A percentile compares a stretch with the other conserved stretches of the same genome.
Evolutionary conservation across 1,140 invertebrate species (phyloP).

Genomic region (Temnothorax longispinosus): DNA sequence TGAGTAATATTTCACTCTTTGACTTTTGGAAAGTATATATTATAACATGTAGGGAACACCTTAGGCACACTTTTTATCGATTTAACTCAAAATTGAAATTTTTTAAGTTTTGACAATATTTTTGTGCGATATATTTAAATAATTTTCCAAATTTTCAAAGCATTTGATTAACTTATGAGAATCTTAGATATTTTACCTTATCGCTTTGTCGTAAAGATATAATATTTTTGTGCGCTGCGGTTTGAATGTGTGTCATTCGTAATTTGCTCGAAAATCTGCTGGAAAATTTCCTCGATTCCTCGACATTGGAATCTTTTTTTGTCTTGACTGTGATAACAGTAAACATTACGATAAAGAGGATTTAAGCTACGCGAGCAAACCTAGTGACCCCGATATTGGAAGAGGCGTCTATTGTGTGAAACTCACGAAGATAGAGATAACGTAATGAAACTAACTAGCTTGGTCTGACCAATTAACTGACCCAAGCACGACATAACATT

Average conservation of each 20-base stretch:
- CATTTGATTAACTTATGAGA: neutral
- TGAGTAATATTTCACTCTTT: too few species aligned
- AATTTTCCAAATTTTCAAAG: conserved; percentile 1
- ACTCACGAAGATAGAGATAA: conserved; percentile 82
- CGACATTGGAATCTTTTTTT: neutral
- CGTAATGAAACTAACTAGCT: conserved; percentile 84
- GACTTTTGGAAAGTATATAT: too few species aligned
- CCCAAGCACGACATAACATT: conserved; percentile 78
- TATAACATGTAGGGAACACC: too few species aligned
- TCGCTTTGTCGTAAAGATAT: neutral
- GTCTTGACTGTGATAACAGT: neutral
- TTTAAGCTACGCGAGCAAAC: conserved; percentile 62
- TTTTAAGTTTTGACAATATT: too few species aligned
- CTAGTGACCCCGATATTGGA: conserved; percentile 78
- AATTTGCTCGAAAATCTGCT: neutral
- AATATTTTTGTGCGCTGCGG: neutral
- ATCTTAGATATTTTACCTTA: too few species aligned
- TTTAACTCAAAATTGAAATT: too few species aligned
- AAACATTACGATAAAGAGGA: conserved; percentile 38
- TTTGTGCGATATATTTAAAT: neutral
- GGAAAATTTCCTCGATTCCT: neutral
- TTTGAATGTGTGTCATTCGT: neutral
- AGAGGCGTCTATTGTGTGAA: conserved; percentile 78
- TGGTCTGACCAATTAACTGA: conserved; percentile 81
- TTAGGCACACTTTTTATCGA: too few species aligned